Evolutionary conservation across 1,140 invertebrate species (phyloP), one percentile per base, ranked within the genome.

Genomic region (Vanessa atalanta): DNA sequence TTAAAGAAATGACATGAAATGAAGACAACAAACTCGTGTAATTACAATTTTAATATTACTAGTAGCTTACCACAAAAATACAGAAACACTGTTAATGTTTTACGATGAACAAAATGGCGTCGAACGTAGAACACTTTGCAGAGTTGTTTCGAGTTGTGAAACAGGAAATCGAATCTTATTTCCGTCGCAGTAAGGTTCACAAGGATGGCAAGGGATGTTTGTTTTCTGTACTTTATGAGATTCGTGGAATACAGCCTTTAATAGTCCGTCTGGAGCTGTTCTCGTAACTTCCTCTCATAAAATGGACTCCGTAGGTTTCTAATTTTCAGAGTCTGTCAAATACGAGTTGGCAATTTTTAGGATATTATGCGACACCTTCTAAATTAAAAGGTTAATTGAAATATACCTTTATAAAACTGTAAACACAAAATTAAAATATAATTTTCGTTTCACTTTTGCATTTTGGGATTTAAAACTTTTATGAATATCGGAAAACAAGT

Each of bases 21-120:
- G 60, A 16, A 48, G 73, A 67, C 64, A 47, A 66, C 53, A 67
- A 50, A 50, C 31, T 47, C 51, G 47, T 67, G 65, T 72, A 76
- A 76, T 76, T 76, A 76, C 70, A 76, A 68, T 75, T 81, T 83
- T 83, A 79, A 81, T 83, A 81, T 81, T 78, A 83, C 81, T 83
- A 81, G 81, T 83, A 81, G 79, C 81, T 75, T 74, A 72, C 76
- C 79, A 53, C 76, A 79, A 78, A 83, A 81, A 81, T 78, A 81
- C 70, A 69, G 76, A 61, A 67, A 72, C 68, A 78, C n/a, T 75
- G 78, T 83, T 83, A 80, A 83, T 79, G 79, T 79, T 81, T 83
- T 81, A 81, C 81, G 79, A 79, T 77, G 73, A 79, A 78, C 78
- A 77, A 83, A 83, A 81, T 79, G 81, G 76, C 74, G 76, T 68